A percentile compares a stretch with the other conserved stretches of the same genome.
These are phyloP conservation scores for Noctua fimbriata DNA, from an alignment of 2,888 invertebrate genomes.

Conservation along the genomic window DNA sequence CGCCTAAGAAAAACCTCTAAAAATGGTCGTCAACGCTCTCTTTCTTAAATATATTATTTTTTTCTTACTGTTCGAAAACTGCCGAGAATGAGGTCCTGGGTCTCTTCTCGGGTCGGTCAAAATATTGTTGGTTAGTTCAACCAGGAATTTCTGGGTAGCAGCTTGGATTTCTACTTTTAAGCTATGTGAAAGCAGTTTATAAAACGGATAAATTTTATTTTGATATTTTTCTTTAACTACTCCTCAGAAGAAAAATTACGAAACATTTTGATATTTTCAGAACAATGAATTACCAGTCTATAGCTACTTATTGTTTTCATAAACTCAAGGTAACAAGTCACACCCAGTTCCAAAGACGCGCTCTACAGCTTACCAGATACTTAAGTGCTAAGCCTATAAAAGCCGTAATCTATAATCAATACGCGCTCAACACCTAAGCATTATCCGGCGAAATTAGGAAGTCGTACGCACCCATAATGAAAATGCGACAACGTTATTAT, in stretches of 20 bases:
- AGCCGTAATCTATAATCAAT: constrained; percentile 73
- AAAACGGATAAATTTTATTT: too few species aligned
- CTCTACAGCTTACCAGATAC: constrained; percentile 44
- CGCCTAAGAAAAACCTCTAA: too few species aligned
- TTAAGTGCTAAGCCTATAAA: constrained; percentile 55
- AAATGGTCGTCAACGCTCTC: too few species aligned
- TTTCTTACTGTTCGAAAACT: neutral
- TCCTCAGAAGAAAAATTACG: neutral
- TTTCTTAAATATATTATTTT: neutral
- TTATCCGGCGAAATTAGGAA: constrained; percentile 65
- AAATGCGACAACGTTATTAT: constrained; percentile 66
- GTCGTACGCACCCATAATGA: constrained; percentile 63
- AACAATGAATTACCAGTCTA: neutral
- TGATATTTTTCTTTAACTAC: neutral
- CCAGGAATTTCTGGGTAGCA: neutral
- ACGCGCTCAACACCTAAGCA: constrained; percentile 67
- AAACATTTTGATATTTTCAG: neutral
- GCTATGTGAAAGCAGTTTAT: neutral
- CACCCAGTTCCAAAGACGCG: constrained; percentile 15
- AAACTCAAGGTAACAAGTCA: constrained; percentile 3
- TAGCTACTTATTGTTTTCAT: neutral
- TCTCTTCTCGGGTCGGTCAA: neutral
- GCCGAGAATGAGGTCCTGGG: neutral
- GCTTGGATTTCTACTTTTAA: neutral
- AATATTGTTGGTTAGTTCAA: neutral